A percentile compares a stretch with the other conserved stretches of the same genome.
These are phyloP conservation scores for Cataglyphis rosenhaueri DNA, from an alignment of 2,888 invertebrate species.

Conservation along the genomic window DNA sequence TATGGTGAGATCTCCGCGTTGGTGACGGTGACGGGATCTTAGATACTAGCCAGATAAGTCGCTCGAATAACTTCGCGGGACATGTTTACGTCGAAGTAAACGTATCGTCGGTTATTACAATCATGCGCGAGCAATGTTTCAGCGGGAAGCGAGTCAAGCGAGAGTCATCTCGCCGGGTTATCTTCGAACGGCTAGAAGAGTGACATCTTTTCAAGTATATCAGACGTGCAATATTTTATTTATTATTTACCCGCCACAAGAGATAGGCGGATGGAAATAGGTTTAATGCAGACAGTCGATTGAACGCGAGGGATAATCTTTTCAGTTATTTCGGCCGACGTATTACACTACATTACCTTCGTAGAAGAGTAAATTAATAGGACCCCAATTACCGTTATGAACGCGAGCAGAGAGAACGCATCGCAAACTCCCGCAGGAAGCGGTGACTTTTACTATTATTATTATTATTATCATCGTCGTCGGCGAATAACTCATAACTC, in stretches of 20 bases:
- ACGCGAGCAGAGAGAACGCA: constrained; percentile 5
- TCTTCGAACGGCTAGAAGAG: constrained; percentile 17
- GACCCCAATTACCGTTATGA: neutral
- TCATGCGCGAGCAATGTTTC: neutral
- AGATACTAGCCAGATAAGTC: constrained; percentile 17
- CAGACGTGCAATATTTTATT: neutral
- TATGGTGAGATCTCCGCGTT: neutral
- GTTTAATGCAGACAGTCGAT: neutral
- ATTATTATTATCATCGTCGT: neutral
- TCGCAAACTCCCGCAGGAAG: constrained; percentile 19
- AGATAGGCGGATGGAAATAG: constrained; percentile 19
- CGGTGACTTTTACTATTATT: constrained; percentile 1
- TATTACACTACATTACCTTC: neutral
- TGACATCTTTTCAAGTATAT: constrained; percentile 29
- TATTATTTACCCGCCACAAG: constrained; percentile 27
- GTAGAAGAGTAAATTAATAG: constrained; percentile 5
- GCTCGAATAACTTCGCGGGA: constrained; percentile 35
- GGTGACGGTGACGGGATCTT: constrained; percentile 7
- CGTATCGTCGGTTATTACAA: constrained; percentile 28
- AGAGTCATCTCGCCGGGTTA: constrained; percentile 30
- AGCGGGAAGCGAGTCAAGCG: neutral
- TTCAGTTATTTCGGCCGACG: constrained; percentile 5
- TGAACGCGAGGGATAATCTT: constrained; percentile 23
- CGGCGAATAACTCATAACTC: constrained; percentile 26
- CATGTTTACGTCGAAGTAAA: constrained; percentile 46